Conservation (phyloP, 2,113 vertebrate genomes). For the Pleuronectes platessa region DNA sequence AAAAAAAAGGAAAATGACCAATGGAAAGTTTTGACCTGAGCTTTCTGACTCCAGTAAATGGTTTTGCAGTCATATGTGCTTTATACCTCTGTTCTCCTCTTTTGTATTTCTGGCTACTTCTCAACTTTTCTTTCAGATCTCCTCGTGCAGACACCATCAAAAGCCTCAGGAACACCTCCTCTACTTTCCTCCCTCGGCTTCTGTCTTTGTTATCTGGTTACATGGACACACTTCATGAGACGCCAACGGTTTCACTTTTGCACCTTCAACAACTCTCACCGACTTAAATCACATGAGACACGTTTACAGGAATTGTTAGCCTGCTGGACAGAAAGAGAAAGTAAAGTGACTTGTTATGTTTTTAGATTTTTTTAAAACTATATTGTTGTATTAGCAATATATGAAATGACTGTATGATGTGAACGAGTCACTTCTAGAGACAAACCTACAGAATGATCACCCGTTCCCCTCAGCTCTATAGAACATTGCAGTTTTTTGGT, state of each 20-base stretch:
- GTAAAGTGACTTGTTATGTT: too few relatives aligned
- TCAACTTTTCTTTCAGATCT: conserved; percentile 11
- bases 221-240: background rate
- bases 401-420: too few relatives aligned
- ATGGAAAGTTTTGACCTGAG: conserved; percentile 38
- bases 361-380: too few relatives aligned
- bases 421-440: too few relatives aligned
- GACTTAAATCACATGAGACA: conserved; percentile 34
- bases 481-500: too few relatives aligned
- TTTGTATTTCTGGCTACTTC: background rate
- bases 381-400: too few relatives aligned
- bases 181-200: background rate
- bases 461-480: too few relatives aligned
- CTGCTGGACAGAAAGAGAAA: background rate
- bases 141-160: conserved; percentile 5
- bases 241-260: background rate
- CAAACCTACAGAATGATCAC: too few relatives aligned
- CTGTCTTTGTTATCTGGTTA: conserved; percentile 7
- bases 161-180: conserved; percentile 10
- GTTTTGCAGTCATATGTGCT: conserved; percentile 26
- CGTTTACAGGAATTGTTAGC: conserved; percentile 25
- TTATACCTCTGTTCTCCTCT: conserved; percentile 15
- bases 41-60: background rate
- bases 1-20: conserved; percentile 1
- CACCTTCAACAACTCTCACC: background rate